phyloP scores from a whole-genome alignment of 2,797 vertebrate species.

The Chiloscyllium punctatum region DNA sequence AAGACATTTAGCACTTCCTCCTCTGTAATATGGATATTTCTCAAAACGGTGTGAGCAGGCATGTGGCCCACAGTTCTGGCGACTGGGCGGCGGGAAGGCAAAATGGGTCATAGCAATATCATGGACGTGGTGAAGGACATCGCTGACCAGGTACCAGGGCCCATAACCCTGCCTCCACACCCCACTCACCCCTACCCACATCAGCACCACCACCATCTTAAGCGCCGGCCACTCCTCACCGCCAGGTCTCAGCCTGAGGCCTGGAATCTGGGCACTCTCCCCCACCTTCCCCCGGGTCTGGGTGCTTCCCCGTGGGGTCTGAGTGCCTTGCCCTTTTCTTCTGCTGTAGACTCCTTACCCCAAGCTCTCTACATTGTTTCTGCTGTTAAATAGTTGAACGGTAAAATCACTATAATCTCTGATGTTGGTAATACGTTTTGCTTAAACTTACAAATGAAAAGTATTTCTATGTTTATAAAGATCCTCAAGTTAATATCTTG shows the following conservation, averaged over 20 bases:
- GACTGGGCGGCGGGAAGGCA: conserved; percentile 27
- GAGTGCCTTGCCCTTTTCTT: no score
- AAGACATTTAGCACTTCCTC: no score
- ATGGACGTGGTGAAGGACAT: conserved; percentile 90
- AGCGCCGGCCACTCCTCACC: neutral
- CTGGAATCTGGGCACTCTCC: neutral
- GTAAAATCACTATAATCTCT: neutral
- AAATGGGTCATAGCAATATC: conserved; percentile 84
- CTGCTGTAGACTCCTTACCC: no score
- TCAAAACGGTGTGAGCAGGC: neutral
- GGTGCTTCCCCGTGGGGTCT: no score
- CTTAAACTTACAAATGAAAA: neutral
- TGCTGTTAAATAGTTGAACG: neutral
- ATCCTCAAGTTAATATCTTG: neutral
- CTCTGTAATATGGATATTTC: no score
- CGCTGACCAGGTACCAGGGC: conserved; percentile 76
- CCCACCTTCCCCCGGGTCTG: neutral
- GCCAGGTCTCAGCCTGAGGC: neutral
- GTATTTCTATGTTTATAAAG: neutral
- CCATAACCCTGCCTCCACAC: neutral
- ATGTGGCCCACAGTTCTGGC: neutral
- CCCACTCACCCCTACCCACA: neutral
- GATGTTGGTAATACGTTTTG: neutral
- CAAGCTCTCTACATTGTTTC: no score
- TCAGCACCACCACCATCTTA: neutral